Base-by-base conservation (phyloP, 2,113 vertebrate species). In the Alethe castanea region DNA sequence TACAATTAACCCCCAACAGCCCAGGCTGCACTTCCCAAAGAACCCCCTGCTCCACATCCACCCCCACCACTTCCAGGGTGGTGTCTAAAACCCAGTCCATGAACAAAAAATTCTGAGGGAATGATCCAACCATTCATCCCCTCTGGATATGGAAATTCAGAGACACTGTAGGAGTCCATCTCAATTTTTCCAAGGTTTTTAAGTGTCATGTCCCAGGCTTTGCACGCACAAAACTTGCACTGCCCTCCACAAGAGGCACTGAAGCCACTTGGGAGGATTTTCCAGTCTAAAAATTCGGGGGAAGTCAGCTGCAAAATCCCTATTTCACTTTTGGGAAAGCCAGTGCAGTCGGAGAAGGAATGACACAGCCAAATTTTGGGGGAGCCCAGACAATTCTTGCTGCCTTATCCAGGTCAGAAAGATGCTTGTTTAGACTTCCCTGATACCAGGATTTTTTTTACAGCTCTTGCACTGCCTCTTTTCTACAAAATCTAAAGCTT, bases 81-180 rank as follows among this genome's bases (percentile, higher is more conserved):
- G 23, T 52, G 31, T 19, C 28, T 33, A 69, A 85, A 90, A 42
- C 26, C 17, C 53, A 45, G 24, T 9, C 25, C 33, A 36, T 8
- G 38, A 11, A 15, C 23, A 19, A 74, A 70, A 31, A 73, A 11
- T 4, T 2, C 3, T 11, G 59, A 74, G 16, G 29, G 47, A 11
- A 8, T 1, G 8, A 66, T 33, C 31, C 42, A 40, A 11, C 1
- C 0, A 0, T 62, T 76, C 5, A 18, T 19, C 17, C 57, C 60
- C n/a, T 20, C 47, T 60, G 33, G 12, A 38, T 2, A 14, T 11
- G 60, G 53, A 25, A 60, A 45, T 60, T n/a, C 18, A 60, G 57
- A 71, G 29, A 22, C 10, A 2, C 5, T 29, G 1, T 20, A 33
- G 38, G 35, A 77, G 26, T 4, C 22, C 45, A 36, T 31, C 22